A percentile compares a stretch with the other conserved stretches of the same genome.
phyloP scores from a whole-genome alignment of 2,888 invertebrate genomes.

The Pristionchus fissidentatus region DNA sequence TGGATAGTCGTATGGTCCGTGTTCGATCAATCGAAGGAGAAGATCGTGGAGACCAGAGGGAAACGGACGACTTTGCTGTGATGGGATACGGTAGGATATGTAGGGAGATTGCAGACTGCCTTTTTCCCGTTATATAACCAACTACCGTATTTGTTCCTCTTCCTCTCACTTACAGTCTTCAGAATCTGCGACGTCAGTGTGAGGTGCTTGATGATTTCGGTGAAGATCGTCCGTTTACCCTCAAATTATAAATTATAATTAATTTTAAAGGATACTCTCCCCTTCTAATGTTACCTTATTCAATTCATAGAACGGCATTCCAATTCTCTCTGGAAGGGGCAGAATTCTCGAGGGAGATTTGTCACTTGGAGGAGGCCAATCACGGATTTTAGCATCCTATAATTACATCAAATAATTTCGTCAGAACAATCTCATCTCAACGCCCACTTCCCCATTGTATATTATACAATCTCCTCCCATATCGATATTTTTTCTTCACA shows the following conservation, averaged over 20 bases:
- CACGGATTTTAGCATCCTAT: background rate
- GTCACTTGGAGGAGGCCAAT: background rate
- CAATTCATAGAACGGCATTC: constrained; percentile 13
- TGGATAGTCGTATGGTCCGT: constrained; percentile 60
- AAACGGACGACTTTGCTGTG: constrained; percentile 5
- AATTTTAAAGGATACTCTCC: background rate
- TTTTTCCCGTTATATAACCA: too few relatives aligned
- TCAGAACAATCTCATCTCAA: background rate
- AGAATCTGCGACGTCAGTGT: background rate
- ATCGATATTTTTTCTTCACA: background rate
- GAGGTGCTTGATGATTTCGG: background rate
- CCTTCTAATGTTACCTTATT: background rate
- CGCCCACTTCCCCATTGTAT: background rate
- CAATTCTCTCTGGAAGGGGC: background rate
- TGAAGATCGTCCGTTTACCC: background rate
- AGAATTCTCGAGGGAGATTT: background rate
- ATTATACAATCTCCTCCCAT: background rate
- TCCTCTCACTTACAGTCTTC: background rate
- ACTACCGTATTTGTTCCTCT: too few relatives aligned
- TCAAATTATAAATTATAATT: background rate
- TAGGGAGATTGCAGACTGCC: background rate
- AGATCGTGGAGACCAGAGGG: constrained; percentile 27
- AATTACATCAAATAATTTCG: too few relatives aligned
- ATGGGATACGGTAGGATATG: background rate
- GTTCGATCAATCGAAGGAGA: constrained; percentile 58